phyloP scores from a whole-genome alignment of 2,797 vertebrate genomes.

The Huso huso region DNA sequence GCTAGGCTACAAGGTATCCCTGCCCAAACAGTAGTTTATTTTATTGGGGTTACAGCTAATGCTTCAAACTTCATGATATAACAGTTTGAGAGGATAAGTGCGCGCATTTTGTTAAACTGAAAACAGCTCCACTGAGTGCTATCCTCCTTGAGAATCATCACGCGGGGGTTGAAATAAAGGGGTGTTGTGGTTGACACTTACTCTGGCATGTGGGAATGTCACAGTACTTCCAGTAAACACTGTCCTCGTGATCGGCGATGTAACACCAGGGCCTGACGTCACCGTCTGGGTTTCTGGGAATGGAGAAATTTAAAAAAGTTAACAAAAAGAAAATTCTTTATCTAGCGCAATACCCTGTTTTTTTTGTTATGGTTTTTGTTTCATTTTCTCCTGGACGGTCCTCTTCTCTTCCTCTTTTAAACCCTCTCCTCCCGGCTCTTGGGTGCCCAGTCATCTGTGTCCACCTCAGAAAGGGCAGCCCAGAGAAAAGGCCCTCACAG shows the following conservation, averaged over 20 bases:
- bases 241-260: conserved; percentile 82
- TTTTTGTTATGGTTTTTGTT: no score
- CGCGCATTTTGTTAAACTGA: no score
- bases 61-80: no score
- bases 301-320: conserved; percentile 9
- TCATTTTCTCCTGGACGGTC: no score
- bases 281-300: conserved; percentile 82
- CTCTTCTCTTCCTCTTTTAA: neutral
- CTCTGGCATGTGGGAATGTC: conserved; percentile 87
- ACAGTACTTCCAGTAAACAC: conserved; percentile 92
- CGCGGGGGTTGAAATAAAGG: neutral
- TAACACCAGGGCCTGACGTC: conserved; percentile 96
- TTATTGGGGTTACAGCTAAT: no score
- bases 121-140: no score
- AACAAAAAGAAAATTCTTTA: neutral
- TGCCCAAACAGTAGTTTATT: no score
- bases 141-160: no score
- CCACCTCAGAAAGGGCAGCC: conserved; percentile 26
- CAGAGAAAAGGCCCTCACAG: conserved; percentile 18
- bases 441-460: conserved; percentile 27
- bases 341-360: neutral
- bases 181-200: conserved; percentile 45
- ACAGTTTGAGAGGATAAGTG: no score
- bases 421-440: conserved; percentile 23
- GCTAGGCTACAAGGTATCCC: no score